These are phyloP conservation scores for Megalops atlanticus DNA, from an alignment of 2,113 vertebrate species.

Conservation along the genomic window DNA sequence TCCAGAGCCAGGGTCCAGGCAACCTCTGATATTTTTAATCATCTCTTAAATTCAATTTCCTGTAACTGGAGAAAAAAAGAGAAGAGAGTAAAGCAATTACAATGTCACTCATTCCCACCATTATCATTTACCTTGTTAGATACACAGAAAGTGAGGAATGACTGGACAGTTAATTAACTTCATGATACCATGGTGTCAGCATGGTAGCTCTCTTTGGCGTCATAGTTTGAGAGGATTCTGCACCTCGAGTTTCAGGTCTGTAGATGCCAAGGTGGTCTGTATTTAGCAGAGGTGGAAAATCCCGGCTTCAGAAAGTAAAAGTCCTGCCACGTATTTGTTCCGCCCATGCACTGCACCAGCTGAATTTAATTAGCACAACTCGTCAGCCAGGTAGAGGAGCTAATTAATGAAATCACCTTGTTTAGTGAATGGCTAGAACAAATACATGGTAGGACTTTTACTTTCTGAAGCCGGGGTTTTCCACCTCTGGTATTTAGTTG, in stretches of 20 bases:
- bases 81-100: slow-evolving; percentile 5
- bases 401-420: too few species aligned
- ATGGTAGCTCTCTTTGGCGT: neutral
- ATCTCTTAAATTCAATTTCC: slow-evolving; percentile 12
- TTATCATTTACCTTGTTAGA: slow-evolving; percentile 14
- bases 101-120: neutral
- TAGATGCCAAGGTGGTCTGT: neutral
- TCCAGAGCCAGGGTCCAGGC: neutral
- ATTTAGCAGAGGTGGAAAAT: too few species aligned
- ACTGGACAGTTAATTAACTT: slow-evolving; percentile 1
- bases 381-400: too few species aligned
- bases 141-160: neutral
- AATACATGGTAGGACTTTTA: too few species aligned
- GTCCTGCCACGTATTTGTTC: too few species aligned
- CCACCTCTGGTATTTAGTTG: too few species aligned
- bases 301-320: too few species aligned
- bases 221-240: neutral
- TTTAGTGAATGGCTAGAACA: too few species aligned
- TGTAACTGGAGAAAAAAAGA: neutral
- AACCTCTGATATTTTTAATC: neutral
- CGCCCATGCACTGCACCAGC: too few species aligned
- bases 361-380: too few species aligned
- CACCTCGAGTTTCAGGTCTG: too few species aligned
- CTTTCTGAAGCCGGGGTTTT: too few species aligned
- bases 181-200: neutral